Percentiles rank a stretch among this genome's conserved stretches.
These are phyloP conservation scores for Desmophyllum pertusum DNA, from an alignment of 92 coral and sea anemone genomes.

Conservation along the genomic window DNA sequence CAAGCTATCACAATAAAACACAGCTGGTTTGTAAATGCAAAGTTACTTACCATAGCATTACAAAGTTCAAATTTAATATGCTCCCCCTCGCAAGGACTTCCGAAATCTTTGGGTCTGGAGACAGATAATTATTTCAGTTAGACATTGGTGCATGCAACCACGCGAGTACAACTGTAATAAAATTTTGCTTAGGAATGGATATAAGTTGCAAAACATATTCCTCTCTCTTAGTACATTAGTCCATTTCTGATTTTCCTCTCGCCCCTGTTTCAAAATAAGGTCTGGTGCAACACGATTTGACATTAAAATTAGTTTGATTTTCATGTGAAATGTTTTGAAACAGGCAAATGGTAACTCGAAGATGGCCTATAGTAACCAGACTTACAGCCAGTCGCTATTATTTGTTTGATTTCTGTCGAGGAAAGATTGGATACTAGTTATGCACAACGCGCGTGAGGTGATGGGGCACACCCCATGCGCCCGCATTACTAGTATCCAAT, in stretches of 20 bases:
- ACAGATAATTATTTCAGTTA: neutral
- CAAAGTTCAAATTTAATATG: conserved; percentile 39
- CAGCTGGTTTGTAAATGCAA: too few relatives aligned
- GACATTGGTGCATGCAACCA: neutral
- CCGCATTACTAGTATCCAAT: neutral
- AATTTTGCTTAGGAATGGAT: neutral
- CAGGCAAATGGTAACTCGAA: neutral
- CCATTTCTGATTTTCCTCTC: neutral
- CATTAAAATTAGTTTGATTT: neutral
- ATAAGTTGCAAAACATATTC: neutral
- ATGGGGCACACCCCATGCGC: neutral
- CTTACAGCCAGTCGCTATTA: neutral
- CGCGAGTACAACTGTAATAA: neutral
- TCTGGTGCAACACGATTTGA: neutral
- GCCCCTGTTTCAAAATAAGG: neutral
- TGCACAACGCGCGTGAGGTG: neutral
- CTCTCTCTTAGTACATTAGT: neutral
- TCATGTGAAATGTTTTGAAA: neutral
- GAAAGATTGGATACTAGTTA: neutral
- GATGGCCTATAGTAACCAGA: neutral
- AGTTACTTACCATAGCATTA: conserved; percentile 36
- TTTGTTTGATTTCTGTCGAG: neutral
- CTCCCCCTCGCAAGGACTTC: conserved; percentile 51
- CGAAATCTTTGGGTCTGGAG: conserved; percentile 47
- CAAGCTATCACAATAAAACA: too few relatives aligned